Evolutionary conservation across 2,888 invertebrate species (phyloP), one percentile per base, ranked within the genome.

Genomic region (Polietes domitor): DNA sequence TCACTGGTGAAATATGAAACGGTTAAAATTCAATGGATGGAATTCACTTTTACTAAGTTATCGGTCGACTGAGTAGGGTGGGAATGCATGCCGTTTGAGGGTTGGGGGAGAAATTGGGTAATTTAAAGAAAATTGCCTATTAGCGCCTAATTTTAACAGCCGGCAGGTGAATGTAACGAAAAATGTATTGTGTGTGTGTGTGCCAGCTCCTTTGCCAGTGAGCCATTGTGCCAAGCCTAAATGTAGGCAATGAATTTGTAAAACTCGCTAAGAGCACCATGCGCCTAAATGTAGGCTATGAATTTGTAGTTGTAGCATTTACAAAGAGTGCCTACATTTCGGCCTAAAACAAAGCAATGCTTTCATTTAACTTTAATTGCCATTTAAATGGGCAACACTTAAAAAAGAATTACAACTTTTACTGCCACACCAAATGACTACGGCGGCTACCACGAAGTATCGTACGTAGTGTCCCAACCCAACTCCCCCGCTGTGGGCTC

Each of bases 331-430:
- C 83, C 80, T 76, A 76, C 76, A 47, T 68, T 68, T 71, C 53
- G 71, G 80, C 77, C 72, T 76, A 28, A 41, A 41, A 73, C 72
- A 73, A 81, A 58, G 41, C 24, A 72, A 24, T 55, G 21, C 72
- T 58, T 71, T 58, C 24, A 73, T 70, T 61, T 61, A 79, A 79
- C 75, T 81, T 81, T 81, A 84, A 84, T 84, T 84, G 84, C 84
- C 78, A 76, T 81, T 81, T 84, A 84, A 84, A 81, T 79, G 73
- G 80, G 61, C 61, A 68, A 50, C 78, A 79, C 68, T 78, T 79
- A 84, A 78, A 84, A 84, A 78, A 73, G 78, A 81, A 84, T 84
- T 81, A 84, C 61, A 78, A 73, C 68, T 70, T 78, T 65, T 58
- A 53, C 26, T 43, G 19, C 37, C 41, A 43, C 41, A 43, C 6